phyloP scores from a whole-genome alignment of 2,888 invertebrate species.

The Pantelozetes paolii region DNA sequence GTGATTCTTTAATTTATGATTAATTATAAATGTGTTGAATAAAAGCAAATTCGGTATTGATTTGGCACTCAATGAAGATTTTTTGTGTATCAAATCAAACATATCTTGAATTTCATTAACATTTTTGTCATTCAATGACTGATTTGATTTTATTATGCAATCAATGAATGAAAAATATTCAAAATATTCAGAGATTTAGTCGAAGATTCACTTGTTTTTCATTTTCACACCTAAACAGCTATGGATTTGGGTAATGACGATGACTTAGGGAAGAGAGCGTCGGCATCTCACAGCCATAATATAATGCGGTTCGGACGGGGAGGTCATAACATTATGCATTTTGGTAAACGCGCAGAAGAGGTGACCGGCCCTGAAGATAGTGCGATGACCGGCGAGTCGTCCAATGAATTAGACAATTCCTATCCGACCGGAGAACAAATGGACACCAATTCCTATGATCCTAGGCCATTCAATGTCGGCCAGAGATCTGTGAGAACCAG shows the following conservation, averaged over 20 bases:
- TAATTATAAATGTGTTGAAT: too few relatives aligned
- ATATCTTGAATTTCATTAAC: too few relatives aligned
- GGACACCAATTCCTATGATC: neutral
- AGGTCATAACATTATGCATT: constrained; percentile 44
- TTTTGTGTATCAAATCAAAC: too few relatives aligned
- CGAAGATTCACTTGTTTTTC: neutral
- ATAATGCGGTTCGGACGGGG: constrained; percentile 44
- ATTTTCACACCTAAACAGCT: neutral
- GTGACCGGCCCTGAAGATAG: neutral
- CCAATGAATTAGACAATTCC: constrained; percentile 14
- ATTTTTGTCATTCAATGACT: too few relatives aligned
- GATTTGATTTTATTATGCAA: too few relatives aligned
- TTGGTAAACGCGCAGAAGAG: constrained; percentile 39
- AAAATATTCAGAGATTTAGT: neutral
- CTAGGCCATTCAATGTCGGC: neutral
- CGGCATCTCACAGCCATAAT: constrained; percentile 32
- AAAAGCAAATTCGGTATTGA: too few relatives aligned
- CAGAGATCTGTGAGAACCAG: constrained; percentile 8
- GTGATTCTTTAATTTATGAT: neutral
- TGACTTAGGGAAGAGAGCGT: constrained; percentile 29
- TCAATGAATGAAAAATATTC: too few relatives aligned
- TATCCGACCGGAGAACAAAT: neutral
- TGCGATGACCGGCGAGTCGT: neutral
- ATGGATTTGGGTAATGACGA: constrained; percentile 15
- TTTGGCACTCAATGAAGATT: too few relatives aligned